phyloP scores from a whole-genome alignment of 1,140 invertebrate genomes.

The Drosophila pseudoananassae region DNA sequence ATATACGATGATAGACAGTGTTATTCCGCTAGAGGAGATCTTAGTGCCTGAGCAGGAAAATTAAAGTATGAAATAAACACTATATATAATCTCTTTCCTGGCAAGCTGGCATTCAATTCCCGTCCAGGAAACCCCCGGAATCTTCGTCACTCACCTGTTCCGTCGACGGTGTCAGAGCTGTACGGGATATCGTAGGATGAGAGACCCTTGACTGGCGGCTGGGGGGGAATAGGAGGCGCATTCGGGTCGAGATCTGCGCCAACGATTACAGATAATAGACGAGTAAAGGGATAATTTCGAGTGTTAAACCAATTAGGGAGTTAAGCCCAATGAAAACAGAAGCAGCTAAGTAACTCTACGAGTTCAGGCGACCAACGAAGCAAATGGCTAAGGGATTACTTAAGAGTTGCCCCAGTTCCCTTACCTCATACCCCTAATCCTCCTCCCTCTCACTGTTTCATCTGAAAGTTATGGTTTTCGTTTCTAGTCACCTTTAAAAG shows the following conservation, averaged over 20 bases:
- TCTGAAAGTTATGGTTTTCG: slow-evolving; percentile 12
- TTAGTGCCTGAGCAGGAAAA: too few species aligned
- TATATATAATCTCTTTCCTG: too few species aligned
- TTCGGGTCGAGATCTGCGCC: slow-evolving; percentile 77
- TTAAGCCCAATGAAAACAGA: slow-evolving; percentile 56
- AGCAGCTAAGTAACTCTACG: slow-evolving; percentile 48
- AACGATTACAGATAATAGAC: slow-evolving; percentile 37
- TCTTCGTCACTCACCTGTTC: slow-evolving; percentile 67
- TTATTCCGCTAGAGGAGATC: too few species aligned
- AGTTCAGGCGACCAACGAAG: slow-evolving; percentile 49
- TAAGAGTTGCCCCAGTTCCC: slow-evolving; percentile 6
- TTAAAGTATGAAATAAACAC: too few species aligned
- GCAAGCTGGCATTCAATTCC: background rate
- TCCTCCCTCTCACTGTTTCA: slow-evolving; percentile 31
- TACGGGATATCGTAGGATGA: slow-evolving; percentile 42
- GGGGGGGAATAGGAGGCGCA: slow-evolving; percentile 71
- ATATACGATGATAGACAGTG: too few species aligned
- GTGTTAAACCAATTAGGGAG: slow-evolving; percentile 1
- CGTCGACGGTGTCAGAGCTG: slow-evolving; percentile 55
- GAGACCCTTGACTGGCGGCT: slow-evolving; percentile 68
- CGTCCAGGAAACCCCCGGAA: background rate
- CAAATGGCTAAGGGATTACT: slow-evolving; percentile 4
- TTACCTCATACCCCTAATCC: background rate
- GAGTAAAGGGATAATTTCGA: slow-evolving; percentile 58
- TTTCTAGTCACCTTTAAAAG: slow-evolving; percentile 76